A percentile compares a stretch with the other conserved stretches of the same genome.
Evolutionary conservation across 2,113 vertebrate genomes (phyloP).

Genomic region (Crotalus viridis): DNA sequence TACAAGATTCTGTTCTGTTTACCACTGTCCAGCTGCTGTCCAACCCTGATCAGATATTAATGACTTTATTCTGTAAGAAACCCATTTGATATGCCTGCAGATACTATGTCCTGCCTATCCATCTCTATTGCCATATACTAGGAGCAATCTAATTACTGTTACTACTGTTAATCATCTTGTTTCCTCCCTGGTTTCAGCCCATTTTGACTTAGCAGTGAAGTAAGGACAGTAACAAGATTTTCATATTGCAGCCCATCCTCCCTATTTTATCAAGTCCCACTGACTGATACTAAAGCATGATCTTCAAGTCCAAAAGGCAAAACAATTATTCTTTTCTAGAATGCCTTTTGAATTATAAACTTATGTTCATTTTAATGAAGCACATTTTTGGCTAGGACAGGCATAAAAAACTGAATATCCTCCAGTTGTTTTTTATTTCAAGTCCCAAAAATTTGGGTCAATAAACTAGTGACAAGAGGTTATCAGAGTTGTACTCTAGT

Average conservation of each 20-base stretch:
- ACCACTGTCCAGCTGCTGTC: not conserved
- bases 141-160: not conserved
- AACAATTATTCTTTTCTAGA: not conserved
- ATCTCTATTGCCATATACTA: not conserved
- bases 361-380: not conserved
- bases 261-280: not conserved
- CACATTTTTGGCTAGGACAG: not conserved
- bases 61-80: not conserved
- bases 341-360: not conserved
- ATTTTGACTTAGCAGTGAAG: not conserved
- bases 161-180: not conserved
- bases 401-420: not conserved
- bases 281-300: not conserved
- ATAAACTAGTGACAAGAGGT: not conserved
- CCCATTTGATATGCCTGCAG: not conserved
- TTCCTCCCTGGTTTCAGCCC: not conserved
- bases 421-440: not conserved
- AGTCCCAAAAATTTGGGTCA: not conserved
- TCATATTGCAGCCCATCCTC: not conserved
- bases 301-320: not conserved
- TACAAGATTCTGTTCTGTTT: not conserved
- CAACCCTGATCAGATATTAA: not conserved
- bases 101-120: not conserved
- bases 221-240: not conserved
- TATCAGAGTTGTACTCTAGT: not conserved